Evolutionary conservation across 2,888 invertebrate species (phyloP), one percentile per base, ranked within the genome.

Genomic region (Scaptomyza caliginosa): DNA sequence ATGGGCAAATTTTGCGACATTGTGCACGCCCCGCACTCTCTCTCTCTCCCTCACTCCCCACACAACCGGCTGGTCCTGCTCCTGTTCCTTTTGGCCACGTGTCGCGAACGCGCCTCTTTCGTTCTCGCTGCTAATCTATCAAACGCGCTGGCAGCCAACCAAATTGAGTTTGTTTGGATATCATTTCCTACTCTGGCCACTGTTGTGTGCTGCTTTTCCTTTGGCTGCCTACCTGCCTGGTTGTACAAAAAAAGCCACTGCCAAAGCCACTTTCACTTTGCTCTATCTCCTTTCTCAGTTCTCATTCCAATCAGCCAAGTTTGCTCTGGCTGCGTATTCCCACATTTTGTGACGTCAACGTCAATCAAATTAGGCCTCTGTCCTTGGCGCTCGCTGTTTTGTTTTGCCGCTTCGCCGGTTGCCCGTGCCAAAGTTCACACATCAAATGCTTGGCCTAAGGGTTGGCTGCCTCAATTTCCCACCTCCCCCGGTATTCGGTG

Each of bases 91-190:
- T 5, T 54, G 76, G 85, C 74, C 85, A 81, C 85, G 82, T 85
- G 86, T 68, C 73, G 49, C 34, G 56, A 4, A 63, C 83, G 86
- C 83, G 84, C 78, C 88, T 85, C 78, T 76, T 84, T 89, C 88
- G 87, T 83, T 88, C 82, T 76, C 69, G 71, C 77, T 88, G 83
- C 89, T 88, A 89, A 89, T 89, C 90, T 89, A 89, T 89, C 89
- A 90, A 74, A 74, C 52, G 50, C 68, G 69, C 52, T 74, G 88
- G 74, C 84, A 80, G 67, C 73, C 55, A 66, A 78, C 74, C 83
- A 77, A 82, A 83, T 85, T 82, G 73, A 85, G 82, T 81, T 85
- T 74, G 85, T 85, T 85, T 81, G 82, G 82, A 68, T 80, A 82
- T 77, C 83, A 69, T 76, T 77, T 79, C 52, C 38, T 8, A 8